A percentile compares a stretch with the other conserved stretches of the same genome.
Evolutionary conservation across 2,113 vertebrate species (phyloP).

Genomic region (Lepus europaeus): DNA sequence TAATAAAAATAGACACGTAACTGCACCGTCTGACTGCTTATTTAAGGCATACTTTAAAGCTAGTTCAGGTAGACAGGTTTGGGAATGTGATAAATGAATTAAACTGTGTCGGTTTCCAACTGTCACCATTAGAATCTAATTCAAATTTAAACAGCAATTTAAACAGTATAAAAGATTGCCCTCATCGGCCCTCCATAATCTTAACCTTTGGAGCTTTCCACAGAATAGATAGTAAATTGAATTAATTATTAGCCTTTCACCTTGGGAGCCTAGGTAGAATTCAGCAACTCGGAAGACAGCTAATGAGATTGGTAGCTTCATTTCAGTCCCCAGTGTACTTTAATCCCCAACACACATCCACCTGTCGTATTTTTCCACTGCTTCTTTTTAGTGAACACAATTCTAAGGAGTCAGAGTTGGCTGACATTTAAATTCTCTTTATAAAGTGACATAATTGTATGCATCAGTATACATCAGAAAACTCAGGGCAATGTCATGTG

Average conservation of each 20-base stretch:
- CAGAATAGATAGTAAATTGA: constrained; percentile 72
- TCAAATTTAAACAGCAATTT: constrained; percentile 83
- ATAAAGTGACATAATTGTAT: not conserved
- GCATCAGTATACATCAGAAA: not conserved
- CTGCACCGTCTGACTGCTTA: constrained; percentile 28
- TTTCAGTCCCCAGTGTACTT: constrained; percentile 34
- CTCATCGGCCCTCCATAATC: constrained; percentile 71
- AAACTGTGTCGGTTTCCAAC: constrained; percentile 69
- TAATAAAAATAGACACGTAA: constrained; percentile 16
- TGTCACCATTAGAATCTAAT: constrained; percentile 75
- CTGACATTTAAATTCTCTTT: constrained; percentile 66
- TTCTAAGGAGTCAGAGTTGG: constrained; percentile 24
- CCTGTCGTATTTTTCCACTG: not conserved
- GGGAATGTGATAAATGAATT: constrained; percentile 66
- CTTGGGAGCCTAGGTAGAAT: constrained; percentile 52
- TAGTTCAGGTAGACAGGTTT: constrained; percentile 55
- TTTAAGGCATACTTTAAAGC: constrained; percentile 58
- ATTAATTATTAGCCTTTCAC: constrained; percentile 78
- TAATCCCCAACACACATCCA: constrained; percentile 38
- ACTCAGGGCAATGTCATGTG: not conserved
- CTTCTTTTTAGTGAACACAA: constrained; percentile 67
- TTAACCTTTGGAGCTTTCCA: constrained; percentile 78
- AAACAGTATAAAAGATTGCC: constrained; percentile 80
- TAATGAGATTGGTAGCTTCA: constrained; percentile 47
- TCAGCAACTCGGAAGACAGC: constrained; percentile 30